Base-by-base conservation (phyloP, 2,888 invertebrate species). In the Drosophila percnosoma region DNA sequence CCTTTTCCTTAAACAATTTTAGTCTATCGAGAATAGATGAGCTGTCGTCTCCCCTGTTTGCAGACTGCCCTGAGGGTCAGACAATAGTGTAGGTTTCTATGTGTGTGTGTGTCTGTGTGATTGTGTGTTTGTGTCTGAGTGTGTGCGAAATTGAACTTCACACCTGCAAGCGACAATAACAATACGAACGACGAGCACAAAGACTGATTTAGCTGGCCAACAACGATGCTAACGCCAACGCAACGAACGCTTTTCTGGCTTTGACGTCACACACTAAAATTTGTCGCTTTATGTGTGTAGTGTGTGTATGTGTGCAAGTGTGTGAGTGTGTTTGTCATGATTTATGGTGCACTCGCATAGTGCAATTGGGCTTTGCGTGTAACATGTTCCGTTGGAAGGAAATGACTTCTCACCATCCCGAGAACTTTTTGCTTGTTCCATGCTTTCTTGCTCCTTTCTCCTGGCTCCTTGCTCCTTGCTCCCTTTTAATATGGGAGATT, bases 301-400 rank as follows among this genome's bases (percentile, higher is more conserved):
- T 38, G 31, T 40, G 34, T 45, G 27, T 48, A 29, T 33, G 48
- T 24, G 52, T 24, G 31, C 53, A 65, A 59, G 55, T 45, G 27
- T 38, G 58, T 11, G 66, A 24, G 38, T 61, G 66, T 66, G 55
- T 51, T 13, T 53, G 60, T 33, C 71, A 76, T 82, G 86, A 82
- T 82, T 82, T 85, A 85, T 82, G 72, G 52, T 65, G 64, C 86
- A 67, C 72, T 69, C 66, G 62, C 68, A 61, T 67, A 75, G 48
- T 68, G 78, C 81, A 82, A 72, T 81, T 78, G 81, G 61, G 49
- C 61, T 68, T 59, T 70, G 68, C 70, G 66, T 75, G 73, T 67
- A 69, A 68, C 24, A 40, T 34, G 70, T 69, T 78, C 36, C 40
- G 62, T 62, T 42, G 40, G 51, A 53, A 68, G 61, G 53, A 78